Evolutionary conservation across 2,797 vertebrate genomes (phyloP).

Genomic region (Echeneis naucrates): DNA sequence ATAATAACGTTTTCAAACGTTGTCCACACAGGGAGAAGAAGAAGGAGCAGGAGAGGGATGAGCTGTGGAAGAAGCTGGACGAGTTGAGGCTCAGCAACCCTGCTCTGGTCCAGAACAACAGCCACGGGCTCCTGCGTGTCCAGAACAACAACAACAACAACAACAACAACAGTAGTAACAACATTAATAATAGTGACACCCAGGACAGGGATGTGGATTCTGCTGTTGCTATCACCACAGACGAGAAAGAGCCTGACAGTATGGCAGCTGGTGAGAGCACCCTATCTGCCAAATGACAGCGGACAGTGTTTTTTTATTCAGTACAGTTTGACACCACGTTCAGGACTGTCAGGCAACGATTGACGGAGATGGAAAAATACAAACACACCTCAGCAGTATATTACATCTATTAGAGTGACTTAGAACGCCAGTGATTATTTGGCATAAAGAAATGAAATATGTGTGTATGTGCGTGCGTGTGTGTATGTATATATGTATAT

Average conservation of each 20-base stretch:
- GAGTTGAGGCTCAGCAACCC: constrained; percentile 87
- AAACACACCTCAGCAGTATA: constrained; percentile 89
- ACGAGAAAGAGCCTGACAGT: constrained; percentile 42
- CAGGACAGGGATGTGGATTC: constrained; percentile 43
- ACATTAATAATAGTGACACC: constrained; percentile 38
- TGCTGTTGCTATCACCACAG: constrained; percentile 21
- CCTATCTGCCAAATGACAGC: constrained; percentile 86
- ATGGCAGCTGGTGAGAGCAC: constrained; percentile 40
- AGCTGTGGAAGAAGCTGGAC: constrained; percentile 96
- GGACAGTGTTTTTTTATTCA: constrained; percentile 80
- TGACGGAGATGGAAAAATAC: constrained; percentile 59
- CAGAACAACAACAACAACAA: constrained; percentile 78
- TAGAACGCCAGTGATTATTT: constrained; percentile 85
- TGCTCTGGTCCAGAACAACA: constrained; percentile 88
- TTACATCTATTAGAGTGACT: constrained; percentile 75
- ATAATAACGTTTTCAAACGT: constrained; percentile 1
- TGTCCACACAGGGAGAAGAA: constrained; percentile 90
- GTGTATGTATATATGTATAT: constrained; percentile 59
- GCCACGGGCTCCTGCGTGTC: constrained; percentile 82
- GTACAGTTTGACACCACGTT: constrained; percentile 76
- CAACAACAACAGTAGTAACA: constrained; percentile 75
- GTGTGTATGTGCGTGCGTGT: too few relatives aligned
- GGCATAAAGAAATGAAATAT: constrained; percentile 72
- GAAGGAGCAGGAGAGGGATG: constrained; percentile 96
- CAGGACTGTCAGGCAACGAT: constrained; percentile 67